A percentile compares a stretch with the other conserved stretches of the same genome.
Conservation (phyloP, 2,888 invertebrate species). For the Drosophila melanosoma region DNA sequence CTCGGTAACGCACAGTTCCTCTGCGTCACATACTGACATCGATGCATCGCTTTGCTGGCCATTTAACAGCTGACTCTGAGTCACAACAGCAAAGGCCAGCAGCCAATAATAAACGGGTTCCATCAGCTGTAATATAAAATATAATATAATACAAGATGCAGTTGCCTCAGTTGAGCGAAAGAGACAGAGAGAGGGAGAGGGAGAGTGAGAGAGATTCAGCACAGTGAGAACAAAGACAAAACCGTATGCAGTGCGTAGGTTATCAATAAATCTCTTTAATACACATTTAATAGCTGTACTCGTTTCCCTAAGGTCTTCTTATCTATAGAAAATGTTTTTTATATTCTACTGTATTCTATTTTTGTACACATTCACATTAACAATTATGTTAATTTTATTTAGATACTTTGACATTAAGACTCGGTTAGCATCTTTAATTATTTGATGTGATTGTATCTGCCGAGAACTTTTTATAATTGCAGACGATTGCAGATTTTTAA, state of each 20-base stretch:
- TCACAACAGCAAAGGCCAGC: conserved; percentile 14
- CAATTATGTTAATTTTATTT: not conserved
- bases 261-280: conserved; percentile 5
- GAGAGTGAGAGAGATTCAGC: not conserved
- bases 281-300: not conserved
- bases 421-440: not conserved
- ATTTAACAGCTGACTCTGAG: not conserved
- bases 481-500: not conserved
- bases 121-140: conserved; percentile 1
- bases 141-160: not conserved
- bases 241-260: not conserved
- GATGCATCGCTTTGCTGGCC: conserved; percentile 21
- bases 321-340: not conserved
- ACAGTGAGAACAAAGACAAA: not conserved
- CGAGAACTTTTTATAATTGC: not conserved
- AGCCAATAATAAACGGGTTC: not conserved
- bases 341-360: not conserved
- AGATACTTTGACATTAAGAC: not conserved
- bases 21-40: conserved; percentile 15
- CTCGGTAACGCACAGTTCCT: conserved; percentile 54
- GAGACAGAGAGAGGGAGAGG: not conserved
- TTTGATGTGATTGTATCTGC: not conserved
- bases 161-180: not conserved
- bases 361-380: not conserved
- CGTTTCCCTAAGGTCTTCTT: not conserved